Conservation (phyloP, 2,113 vertebrate genomes). For the Bos taurus region ARS-UCD2.0 NC_037338.1:10519501-10520000, state of each 20-base stretch:
- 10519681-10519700: conserved; percentile 68
- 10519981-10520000: background rate
- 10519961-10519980: background rate
- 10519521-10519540: background rate
- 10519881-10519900: background rate
- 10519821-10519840: background rate
- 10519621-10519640: background rate
- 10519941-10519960: background rate
- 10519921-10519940: background rate
- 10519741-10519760: conserved; percentile 14
- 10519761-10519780: conserved; percentile 54
- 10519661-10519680: conserved; percentile 45
- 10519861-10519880: background rate
- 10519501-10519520: background rate
- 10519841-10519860: accelerated
- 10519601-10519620: conserved; percentile 55
- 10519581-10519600: background rate
- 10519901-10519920: accelerated
- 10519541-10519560: background rate
- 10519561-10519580: conserved; percentile 62
- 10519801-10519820: background rate
- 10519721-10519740: background rate
- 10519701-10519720: conserved; percentile 64
- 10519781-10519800: background rate
- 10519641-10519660: background rate